A percentile compares a stretch with the other conserved stretches of the same genome.
Evolutionary conservation across 1,140 invertebrate species (phyloP).

Genomic region (Euura saliciscinereae): DNA sequence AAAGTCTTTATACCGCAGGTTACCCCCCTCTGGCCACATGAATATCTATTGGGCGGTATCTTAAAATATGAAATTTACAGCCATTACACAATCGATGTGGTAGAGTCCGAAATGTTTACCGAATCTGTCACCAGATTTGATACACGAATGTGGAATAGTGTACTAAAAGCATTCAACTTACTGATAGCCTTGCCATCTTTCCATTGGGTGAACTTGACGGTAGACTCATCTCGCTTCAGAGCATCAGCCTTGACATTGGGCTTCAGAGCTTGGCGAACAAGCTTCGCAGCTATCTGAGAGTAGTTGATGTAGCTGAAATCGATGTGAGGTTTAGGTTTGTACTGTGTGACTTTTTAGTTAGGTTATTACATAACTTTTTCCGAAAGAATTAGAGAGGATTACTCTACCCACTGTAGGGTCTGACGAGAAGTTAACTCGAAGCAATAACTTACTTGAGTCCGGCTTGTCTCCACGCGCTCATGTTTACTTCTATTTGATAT

Average conservation of each 20-base stretch:
- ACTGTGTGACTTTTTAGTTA: slow-evolving; percentile 20
- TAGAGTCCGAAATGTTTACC: too few relatives aligned
- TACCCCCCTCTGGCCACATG: too few relatives aligned
- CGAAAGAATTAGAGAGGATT: slow-evolving; percentile 15
- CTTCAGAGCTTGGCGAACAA: slow-evolving; percentile 81
- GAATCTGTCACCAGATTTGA: too few relatives aligned
- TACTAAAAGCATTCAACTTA: slow-evolving; percentile 56
- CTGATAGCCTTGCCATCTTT: slow-evolving; percentile 82
- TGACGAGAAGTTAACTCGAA: background rate
- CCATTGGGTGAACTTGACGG: slow-evolving; percentile 84
- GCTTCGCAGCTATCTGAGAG: slow-evolving; percentile 85
- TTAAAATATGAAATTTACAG: too few relatives aligned
- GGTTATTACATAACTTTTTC: slow-evolving; percentile 20
- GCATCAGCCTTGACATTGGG: slow-evolving; percentile 74
- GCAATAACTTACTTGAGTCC: slow-evolving; percentile 66
- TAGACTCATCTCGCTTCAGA: slow-evolving; percentile 73
- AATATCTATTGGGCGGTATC: too few relatives aligned
- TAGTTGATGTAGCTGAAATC: slow-evolving; percentile 88
- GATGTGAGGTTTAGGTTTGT: slow-evolving; percentile 19
- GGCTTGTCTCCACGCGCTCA: slow-evolving; percentile 69
- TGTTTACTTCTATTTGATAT: slow-evolving; percentile 44
- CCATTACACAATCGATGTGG: too few relatives aligned
- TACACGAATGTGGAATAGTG: too few relatives aligned
- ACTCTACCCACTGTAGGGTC: background rate
- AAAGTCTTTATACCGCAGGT: too few relatives aligned